A percentile compares a stretch with the other conserved stretches of the same genome.
phyloP scores from a whole-genome alignment of 2,888 invertebrate species.

The Spatulosminthurus flaviceps region DNA sequence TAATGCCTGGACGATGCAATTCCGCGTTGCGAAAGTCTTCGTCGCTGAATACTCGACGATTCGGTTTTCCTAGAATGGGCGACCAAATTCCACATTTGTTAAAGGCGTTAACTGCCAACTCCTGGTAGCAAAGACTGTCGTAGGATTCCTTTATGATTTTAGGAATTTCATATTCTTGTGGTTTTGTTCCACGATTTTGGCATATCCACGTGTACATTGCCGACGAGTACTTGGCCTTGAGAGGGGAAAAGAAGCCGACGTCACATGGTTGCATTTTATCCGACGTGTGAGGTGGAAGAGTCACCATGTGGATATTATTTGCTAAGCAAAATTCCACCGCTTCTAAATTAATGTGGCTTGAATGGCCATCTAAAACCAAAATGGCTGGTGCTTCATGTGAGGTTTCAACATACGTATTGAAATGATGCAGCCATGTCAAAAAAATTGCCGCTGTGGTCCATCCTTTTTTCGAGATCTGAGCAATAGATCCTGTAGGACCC shows the following conservation, averaged over 20 bases:
- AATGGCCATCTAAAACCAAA: conserved; percentile 36
- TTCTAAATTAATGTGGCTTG: conserved; percentile 8
- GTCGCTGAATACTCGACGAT: not conserved
- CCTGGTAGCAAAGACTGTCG: not conserved
- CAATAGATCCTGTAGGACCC: not conserved
- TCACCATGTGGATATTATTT: conserved; percentile 32
- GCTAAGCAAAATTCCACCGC: conserved; percentile 16
- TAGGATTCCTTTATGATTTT: not conserved
- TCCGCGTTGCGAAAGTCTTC: too few relatives aligned
- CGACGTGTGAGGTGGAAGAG: conserved; percentile 45
- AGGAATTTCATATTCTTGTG: not conserved
- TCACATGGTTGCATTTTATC: conserved; percentile 46
- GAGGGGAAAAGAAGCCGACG: conserved; percentile 34
- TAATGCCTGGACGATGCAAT: too few relatives aligned
- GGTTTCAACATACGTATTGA: not conserved
- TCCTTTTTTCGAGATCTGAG: not conserved
- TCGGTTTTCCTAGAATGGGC: not conserved
- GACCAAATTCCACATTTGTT: conserved; percentile 34
- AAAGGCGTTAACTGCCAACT: not conserved
- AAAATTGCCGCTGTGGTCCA: conserved; percentile 29
- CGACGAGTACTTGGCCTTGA: not conserved
- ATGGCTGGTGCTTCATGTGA: conserved; percentile 1
- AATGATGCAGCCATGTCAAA: conserved; percentile 30
- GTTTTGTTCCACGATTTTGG: not conserved
- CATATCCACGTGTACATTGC: not conserved